A percentile compares a stretch with the other conserved stretches of the same genome.
Evolutionary conservation across 2,888 invertebrate genomes (phyloP).

Genomic region (Shargacucullia verbasci): DNA sequence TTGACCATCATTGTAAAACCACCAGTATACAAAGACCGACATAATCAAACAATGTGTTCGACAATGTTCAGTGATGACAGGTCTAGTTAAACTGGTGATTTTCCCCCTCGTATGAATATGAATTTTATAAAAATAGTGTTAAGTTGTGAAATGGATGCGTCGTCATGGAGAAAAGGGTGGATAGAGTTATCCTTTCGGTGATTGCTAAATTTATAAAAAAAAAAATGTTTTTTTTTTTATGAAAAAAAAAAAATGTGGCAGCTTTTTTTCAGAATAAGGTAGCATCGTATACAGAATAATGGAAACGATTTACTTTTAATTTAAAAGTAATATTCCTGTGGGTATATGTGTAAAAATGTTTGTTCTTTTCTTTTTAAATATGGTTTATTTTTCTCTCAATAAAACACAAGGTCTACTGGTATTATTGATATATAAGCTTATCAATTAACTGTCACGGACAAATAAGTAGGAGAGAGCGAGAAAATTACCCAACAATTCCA

Average conservation of each 20-base stretch:
- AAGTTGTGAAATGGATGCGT: conserved; percentile 70
- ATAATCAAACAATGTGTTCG: background rate
- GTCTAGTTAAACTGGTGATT: conserved; percentile 57
- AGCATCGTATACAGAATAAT: too few species aligned
- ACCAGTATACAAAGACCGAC: conserved; percentile 59
- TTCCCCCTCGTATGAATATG: conserved; percentile 65
- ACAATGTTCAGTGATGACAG: conserved; percentile 12
- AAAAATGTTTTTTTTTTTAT: background rate
- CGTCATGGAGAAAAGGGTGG: conserved; percentile 72
- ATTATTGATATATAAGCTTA: too few species aligned
- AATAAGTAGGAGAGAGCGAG: background rate
- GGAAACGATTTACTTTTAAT: too few species aligned
- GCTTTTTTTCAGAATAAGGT: too few species aligned
- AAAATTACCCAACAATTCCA: conserved; percentile 5
- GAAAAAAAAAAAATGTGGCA: too few species aligned
- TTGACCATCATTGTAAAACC: conserved; percentile 62
- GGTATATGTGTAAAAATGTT: too few species aligned
- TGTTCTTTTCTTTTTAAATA: too few species aligned
- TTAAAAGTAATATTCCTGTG: too few species aligned
- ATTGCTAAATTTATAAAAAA: conserved; percentile 1
- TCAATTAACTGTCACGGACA: too few species aligned
- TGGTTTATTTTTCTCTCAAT: too few species aligned
- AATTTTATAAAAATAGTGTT: conserved; percentile 64
- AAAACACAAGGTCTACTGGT: too few species aligned
- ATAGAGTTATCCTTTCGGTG: conserved; percentile 13